Base-by-base conservation (phyloP, 2,113 vertebrate species). In the Rallus limicola region DNA sequence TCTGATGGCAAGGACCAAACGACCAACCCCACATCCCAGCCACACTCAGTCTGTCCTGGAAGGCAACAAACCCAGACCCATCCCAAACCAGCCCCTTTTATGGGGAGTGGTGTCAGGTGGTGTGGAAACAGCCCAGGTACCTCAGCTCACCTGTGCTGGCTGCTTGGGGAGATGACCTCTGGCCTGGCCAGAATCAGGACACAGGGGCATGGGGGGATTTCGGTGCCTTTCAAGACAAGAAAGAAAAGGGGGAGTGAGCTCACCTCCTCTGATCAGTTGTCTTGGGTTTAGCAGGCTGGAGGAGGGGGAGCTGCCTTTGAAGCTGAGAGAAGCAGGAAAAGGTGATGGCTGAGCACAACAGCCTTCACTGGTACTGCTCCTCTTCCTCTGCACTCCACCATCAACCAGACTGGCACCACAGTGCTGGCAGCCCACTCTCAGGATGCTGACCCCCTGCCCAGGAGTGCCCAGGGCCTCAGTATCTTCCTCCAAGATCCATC, bases 341-440 rank as follows among this genome's bases (percentile, higher is more conserved):
- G 60, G 55, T 0, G 1, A 25, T 3, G 34, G 60, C 56, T 65
- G 82, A 68, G 56, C 11, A 4, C 55, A 33, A 69, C 59, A 88
- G 80, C 42, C 52, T 71, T 59, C 16, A 2, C 55, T 36, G 38
- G 18, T 36, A 4, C 42, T 38, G 13, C 44, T 88, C 40, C 33
- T 67, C 75, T 82, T 92, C 74, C 70, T 92, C 65, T 1, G 0
- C 40, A 71, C 56, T 19, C 28, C 56, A 14, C 34, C 19, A 24
- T 92, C 9, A 2, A 26, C 46, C 48, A 29, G 38, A 7, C 17
- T 9, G 5, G 67, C 38, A 14, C 53, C 2, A 1, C 0, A 0
- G 11, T 31, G 16, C 19, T 50, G 18, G 31, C 28, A 64, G 16
- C n/a, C 24, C 44, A 19, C 9, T 40, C 62, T 75, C 9, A 6